Base-by-base conservation (phyloP, 2,797 vertebrate genomes). In the Hydrocynus forskahlii region DNA sequence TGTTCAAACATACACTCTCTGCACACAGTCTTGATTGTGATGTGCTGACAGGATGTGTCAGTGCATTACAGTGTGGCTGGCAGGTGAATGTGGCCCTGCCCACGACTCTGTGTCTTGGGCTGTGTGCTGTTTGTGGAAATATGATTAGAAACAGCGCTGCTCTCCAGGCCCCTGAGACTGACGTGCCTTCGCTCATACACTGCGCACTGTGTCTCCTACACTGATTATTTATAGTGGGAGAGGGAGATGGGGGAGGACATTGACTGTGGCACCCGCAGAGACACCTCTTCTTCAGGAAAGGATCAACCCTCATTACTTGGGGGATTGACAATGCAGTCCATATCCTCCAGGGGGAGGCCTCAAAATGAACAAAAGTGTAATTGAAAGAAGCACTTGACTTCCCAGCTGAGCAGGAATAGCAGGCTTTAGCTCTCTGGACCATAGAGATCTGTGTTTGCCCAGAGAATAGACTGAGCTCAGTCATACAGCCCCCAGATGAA, bases 321-420 rank as follows among this genome's bases (percentile, higher is more conserved):
- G 85, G 89, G 91, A 91, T 91, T 92, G 92, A 92, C 92, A 93
- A 40, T 7, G 86, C 86, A 84, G 64, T 87, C 87, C 77, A 83
- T 88, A 87, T 88, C 88, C 88, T 92, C 92, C 88, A 63, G 88
- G 86, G 90, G 91, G 90, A 92, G 29, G 88, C 89, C 82, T 90
- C 85, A 87, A 85, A 91, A 89, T 89, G 89, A 94, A 93, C 91
- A 91, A 90, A 90, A 90, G 90, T 88, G 88, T 91, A 92, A 93
- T 93, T 92, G 91, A 93, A 94, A 91, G 90, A 90, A 88, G 87
- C 88, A 87, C 90, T 93, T 93, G 92, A 91, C 91, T 93, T 92
- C 87, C 88, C 79, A 60, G 87, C 87, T 89, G 88, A 89, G 90
- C 91, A 91, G 78, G 88, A 91, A 88, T 89, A 90, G 89, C 35